These are phyloP conservation scores for Ficedula albicollis DNA, from an alignment of 2,797 vertebrate species.

Conservation along the genomic window DNA sequence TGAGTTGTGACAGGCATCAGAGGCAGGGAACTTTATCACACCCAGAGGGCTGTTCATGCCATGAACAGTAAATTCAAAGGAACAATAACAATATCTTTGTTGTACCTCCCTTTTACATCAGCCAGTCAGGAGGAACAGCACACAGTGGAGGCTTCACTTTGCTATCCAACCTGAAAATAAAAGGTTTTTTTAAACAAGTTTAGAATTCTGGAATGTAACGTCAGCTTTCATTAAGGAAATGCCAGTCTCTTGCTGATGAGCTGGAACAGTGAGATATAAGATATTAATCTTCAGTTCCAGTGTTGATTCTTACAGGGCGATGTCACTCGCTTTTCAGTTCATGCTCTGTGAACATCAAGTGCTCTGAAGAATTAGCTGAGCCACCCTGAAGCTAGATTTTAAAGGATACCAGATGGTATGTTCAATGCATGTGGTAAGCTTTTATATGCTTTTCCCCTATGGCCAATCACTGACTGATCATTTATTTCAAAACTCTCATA, in stretches of 20 bases:
- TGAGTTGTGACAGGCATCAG: slow-evolving; percentile 1
- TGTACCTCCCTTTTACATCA: neutral
- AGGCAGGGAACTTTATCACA: neutral
- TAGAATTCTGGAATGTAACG: neutral
- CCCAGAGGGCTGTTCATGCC: neutral
- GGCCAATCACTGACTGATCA: slow-evolving; percentile 49
- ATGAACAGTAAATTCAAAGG: neutral
- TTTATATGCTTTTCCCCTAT: slow-evolving; percentile 55
- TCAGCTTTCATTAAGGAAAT: neutral
- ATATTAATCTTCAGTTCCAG: neutral
- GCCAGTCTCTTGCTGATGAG: neutral
- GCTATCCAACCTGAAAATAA: neutral
- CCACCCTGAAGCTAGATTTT: slow-evolving; percentile 58
- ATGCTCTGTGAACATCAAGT: neutral
- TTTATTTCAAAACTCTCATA: slow-evolving; percentile 59
- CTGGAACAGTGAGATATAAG: neutral
- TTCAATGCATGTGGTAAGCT: slow-evolving; percentile 46
- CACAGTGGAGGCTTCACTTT: neutral
- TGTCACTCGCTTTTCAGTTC: slow-evolving; percentile 32
- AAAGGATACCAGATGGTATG: slow-evolving; percentile 63
- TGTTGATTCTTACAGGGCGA: neutral
- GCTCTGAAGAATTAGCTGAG: slow-evolving; percentile 46
- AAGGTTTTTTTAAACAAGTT: neutral
- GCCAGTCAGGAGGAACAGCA: neutral
- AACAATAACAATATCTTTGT: neutral